phyloP scores from a whole-genome alignment of 2,797 vertebrate genomes.

The Discoglossus pictus region DNA sequence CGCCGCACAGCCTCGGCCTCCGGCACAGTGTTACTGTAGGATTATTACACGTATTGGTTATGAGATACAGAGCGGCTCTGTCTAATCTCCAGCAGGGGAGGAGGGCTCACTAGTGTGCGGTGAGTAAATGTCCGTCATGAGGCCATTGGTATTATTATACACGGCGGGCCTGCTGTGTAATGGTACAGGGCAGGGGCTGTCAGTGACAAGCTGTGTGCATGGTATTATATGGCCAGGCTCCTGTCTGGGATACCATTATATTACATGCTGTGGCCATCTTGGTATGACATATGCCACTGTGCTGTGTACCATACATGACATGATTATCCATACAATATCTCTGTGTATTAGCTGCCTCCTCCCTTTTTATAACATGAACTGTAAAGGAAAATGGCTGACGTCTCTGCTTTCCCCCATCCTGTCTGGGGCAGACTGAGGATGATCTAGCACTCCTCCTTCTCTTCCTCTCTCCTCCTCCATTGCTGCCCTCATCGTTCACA shows the following conservation, averaged over 20 bases:
- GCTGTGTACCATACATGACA: not conserved
- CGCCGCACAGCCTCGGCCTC: not conserved
- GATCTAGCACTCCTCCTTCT: conserved; percentile 53
- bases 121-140: conserved; percentile 35
- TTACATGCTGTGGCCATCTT: too few relatives aligned
- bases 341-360: not conserved
- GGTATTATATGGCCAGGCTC: too few relatives aligned
- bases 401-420: conserved; percentile 62
- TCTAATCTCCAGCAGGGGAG: conserved; percentile 36
- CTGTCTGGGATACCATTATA: too few relatives aligned
- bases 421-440: conserved; percentile 60
- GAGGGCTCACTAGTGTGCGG: conserved; percentile 34
- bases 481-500: conserved; percentile 5
- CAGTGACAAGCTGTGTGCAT: too few relatives aligned
- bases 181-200: too few relatives aligned
- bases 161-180: too few relatives aligned
- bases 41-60: conserved; percentile 12
- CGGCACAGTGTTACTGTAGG: not conserved
- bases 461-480: conserved; percentile 48
- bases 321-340: too few relatives aligned
- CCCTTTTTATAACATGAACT: conserved; percentile 55
- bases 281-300: too few relatives aligned
- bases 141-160: conserved; percentile 6
- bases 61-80: conserved; percentile 28
- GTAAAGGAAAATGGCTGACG: conserved; percentile 75